Base-by-base conservation (phyloP, 2,113 vertebrate genomes). In the Telmatochromis brichardi region DNA sequence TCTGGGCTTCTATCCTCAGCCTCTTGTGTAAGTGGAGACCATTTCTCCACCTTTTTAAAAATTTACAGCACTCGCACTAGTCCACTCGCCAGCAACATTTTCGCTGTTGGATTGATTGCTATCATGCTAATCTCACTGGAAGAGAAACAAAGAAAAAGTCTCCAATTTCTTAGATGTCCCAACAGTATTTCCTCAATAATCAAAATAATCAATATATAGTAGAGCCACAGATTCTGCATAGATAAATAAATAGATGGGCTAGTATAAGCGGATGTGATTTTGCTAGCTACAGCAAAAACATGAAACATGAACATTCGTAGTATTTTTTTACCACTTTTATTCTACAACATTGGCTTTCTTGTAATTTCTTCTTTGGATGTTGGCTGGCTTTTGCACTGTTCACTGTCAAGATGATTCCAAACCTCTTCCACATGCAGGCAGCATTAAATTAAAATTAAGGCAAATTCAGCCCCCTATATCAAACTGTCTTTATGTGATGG, bases 101-200 rank as follows among this genome's bases (percentile, higher is more conserved):
- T 63, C 0, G 4, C 15, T 10, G 0, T 35, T 63, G 28, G 58
- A 26, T 63, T 0, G 28, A 63, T 63, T 7, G 15, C 31, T 63
- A 63, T 63, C 31, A 63, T 63, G 15, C 58, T 63, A 35, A 63
- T 63, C 58, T 63, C 9, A 4, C 58, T 63, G 31, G 17, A 63
- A 63, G 19, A 53, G 58, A 63, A 11, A 63, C 58, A 63, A 35
- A 63, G 31, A 35, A 35, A 35, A 63, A 63, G 31, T 63, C 58
- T 63, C 58, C 6, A 63, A 1, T 63, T 63, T 63, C 58, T 35
- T 63, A 63, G 15, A 35, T 63, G 58, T 63, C 31, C 58, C 58
- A 63, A 63, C n/a, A 42, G 37, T 21, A 42, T 42, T 40, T 71
- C 37, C n/a, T n/a, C 6, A 65, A 2, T 37, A n/a, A 63, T 63